These are phyloP conservation scores for Drosophila watanabei DNA, from an alignment of 1,140 invertebrate genomes.

Conservation along the genomic window DNA sequence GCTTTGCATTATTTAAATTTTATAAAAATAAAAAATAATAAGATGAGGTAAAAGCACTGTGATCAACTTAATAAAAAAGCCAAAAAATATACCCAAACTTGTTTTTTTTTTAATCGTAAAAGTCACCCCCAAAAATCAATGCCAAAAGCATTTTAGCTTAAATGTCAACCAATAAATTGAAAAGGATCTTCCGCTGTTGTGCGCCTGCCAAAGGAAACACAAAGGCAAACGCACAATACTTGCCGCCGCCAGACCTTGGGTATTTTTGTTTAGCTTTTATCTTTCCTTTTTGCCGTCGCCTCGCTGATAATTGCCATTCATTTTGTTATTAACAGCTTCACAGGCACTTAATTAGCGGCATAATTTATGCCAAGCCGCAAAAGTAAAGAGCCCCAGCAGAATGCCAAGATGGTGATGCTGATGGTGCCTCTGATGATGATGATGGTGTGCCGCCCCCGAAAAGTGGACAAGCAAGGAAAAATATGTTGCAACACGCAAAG, in stretches of 20 bases:
- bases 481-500: conserved; percentile 40
- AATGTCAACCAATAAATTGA: conserved; percentile 21
- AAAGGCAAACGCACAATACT: conserved; percentile 23
- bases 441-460: conserved; percentile 22
- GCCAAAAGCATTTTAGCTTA: neutral
- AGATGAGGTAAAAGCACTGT: too few relatives aligned
- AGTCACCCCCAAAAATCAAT: neutral
- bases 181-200: neutral
- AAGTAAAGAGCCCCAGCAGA: conserved; percentile 30
- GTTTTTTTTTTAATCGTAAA: neutral
- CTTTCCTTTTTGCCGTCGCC: conserved; percentile 11
- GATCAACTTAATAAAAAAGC: neutral
- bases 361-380: conserved; percentile 60
- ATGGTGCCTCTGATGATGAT: conserved; percentile 4
- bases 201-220: conserved; percentile 4
- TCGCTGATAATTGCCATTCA: conserved; percentile 64
- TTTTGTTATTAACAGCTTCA: conserved; percentile 65
- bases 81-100: neutral
- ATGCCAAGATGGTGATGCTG: conserved; percentile 25
- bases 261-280: conserved; percentile 27
- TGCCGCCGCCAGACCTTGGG: conserved; percentile 15
- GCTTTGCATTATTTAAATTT: too few relatives aligned
- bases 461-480: conserved; percentile 49
- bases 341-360: conserved; percentile 69
- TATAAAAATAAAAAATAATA: too few relatives aligned